These are phyloP conservation scores for Agapostemon virescens DNA, from an alignment of 2,888 invertebrate genomes.

Conservation along the genomic window DNA sequence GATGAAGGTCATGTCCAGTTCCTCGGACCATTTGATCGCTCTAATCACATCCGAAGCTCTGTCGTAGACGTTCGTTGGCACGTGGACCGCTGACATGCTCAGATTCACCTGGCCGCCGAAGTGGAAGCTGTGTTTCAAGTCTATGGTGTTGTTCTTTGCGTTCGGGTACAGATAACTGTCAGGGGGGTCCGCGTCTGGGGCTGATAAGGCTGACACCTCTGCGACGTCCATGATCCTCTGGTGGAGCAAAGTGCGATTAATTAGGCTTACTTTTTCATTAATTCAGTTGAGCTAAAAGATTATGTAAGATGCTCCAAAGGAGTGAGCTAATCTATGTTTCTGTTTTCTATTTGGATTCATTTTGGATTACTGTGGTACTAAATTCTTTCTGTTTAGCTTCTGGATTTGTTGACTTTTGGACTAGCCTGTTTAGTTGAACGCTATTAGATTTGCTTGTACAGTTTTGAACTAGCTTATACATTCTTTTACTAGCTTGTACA, in stretches of 20 bases:
- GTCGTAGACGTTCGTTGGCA: conserved; percentile 97
- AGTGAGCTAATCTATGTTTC: no score
- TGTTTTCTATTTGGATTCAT: no score
- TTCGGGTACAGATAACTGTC: conserved; percentile 72
- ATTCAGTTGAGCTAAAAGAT: no score
- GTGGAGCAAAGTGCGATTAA: background rate
- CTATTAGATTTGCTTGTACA: no score
- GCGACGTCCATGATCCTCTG: conserved; percentile 94
- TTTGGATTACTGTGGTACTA: no score
- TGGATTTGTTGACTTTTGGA: no score
- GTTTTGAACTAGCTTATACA: no score
- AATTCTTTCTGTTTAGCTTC: no score
- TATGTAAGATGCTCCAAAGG: no score
- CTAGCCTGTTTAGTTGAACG: no score
- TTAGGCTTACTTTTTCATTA: no score
- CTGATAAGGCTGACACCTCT: conserved; percentile 88
- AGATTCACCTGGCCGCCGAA: conserved; percentile 88
- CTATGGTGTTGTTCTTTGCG: conserved; percentile 81
- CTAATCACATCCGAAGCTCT: conserved; percentile 93
- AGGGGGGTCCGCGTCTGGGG: conserved; percentile 66
- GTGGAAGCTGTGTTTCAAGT: conserved; percentile 86
- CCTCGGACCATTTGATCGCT: conserved; percentile 97
- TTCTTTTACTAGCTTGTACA: no score
- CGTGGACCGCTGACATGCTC: conserved; percentile 93
- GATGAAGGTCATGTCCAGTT: conserved; percentile 93